phyloP scores from a whole-genome alignment of 2,113 vertebrate genomes.

The Bucco capensis region DNA sequence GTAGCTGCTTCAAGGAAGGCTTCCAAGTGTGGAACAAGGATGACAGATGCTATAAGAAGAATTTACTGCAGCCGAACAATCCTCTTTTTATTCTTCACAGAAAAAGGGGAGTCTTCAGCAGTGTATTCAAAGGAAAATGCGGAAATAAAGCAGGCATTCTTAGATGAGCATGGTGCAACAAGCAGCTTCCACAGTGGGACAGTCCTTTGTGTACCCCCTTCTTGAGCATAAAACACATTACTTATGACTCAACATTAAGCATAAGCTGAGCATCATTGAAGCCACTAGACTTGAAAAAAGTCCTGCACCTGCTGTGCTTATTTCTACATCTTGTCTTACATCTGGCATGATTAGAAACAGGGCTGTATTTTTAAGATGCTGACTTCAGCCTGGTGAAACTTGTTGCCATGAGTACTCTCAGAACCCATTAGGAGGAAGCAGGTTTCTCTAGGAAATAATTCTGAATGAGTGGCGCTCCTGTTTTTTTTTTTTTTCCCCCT shows the following conservation, averaged over 20 bases:
- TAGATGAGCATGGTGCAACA: neutral
- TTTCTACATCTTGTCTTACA: neutral
- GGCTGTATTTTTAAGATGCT: neutral
- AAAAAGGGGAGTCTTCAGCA: neutral
- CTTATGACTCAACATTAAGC: neutral
- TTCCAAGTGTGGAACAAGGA: neutral
- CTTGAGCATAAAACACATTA: neutral
- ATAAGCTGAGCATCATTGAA: neutral
- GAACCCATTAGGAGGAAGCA: neutral
- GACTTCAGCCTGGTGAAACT: neutral
- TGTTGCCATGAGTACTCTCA: neutral
- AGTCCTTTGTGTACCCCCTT: neutral
- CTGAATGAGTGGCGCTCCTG: neutral
- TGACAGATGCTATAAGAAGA: neutral
- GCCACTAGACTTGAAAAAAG: neutral
- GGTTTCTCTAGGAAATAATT: neutral
- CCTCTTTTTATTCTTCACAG: neutral
- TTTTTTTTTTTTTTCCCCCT: neutral
- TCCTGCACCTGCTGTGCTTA: neutral
- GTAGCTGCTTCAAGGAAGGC: neutral
- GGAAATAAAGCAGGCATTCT: neutral
- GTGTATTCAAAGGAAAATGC: neutral
- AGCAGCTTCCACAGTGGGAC: neutral
- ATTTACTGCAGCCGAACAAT: neutral
- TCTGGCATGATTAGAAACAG: neutral